phyloP scores from a whole-genome alignment of 2,797 vertebrate species.

The Adelosebastes latens region DNA sequence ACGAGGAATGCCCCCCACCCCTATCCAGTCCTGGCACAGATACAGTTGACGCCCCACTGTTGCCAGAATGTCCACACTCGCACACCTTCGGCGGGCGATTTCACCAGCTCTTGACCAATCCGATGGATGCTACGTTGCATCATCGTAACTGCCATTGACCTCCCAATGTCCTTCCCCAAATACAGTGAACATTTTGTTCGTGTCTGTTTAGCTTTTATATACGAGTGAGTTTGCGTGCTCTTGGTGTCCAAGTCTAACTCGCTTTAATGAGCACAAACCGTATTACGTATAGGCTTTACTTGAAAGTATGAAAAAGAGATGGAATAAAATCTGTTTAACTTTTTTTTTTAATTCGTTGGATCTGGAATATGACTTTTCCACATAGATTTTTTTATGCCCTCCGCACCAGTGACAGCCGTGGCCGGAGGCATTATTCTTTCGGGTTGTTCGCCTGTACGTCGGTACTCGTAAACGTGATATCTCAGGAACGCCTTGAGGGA shows the following conservation, averaged over 20 bases:
- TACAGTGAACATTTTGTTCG: background rate
- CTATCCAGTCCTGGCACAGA: conserved; percentile 20
- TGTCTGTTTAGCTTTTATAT: background rate
- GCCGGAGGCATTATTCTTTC: too few relatives aligned
- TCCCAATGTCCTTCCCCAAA: conserved; percentile 60
- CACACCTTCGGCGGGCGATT: conserved; percentile 45
- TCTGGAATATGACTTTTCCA: background rate
- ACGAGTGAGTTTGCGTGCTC: too few relatives aligned
- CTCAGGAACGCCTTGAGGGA: too few relatives aligned
- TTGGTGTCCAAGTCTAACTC: background rate
- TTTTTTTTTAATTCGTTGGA: background rate
- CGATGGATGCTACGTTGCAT: conserved; percentile 46
- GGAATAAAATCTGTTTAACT: background rate
- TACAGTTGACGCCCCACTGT: conserved; percentile 17
- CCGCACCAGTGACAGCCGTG: too few relatives aligned
- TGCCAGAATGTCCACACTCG: conserved; percentile 23
- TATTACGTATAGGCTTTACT: too few relatives aligned
- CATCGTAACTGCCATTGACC: conserved; percentile 64
- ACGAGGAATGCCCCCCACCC: conserved; percentile 32
- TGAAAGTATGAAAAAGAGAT: background rate
- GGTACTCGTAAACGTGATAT: too few relatives aligned
- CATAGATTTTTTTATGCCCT: background rate
- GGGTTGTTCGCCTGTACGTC: too few relatives aligned
- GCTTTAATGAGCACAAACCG: too few relatives aligned
- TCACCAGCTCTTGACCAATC: conserved; percentile 74